Evolutionary conservation across 2,797 vertebrate species (phyloP).

Genomic region (Pangasius djambal): DNA sequence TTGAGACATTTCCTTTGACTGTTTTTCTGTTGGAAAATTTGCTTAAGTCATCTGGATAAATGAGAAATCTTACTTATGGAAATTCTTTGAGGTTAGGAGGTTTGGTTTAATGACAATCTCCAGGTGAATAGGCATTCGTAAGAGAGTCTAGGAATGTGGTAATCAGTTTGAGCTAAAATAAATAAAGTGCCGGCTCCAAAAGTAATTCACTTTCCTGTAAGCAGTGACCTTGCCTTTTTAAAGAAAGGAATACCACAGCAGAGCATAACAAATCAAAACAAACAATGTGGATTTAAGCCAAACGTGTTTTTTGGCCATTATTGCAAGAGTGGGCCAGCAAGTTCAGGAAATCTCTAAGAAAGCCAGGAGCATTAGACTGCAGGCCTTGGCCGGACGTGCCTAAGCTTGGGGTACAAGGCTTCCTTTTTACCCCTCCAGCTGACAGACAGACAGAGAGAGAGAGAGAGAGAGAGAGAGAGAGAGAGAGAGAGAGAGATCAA

Average conservation of each 20-base stretch:
- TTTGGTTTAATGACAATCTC: slow-evolving; percentile 34
- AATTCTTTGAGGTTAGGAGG: slow-evolving; percentile 27
- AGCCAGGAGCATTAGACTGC: slow-evolving; percentile 55
- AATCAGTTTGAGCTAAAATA: slow-evolving; percentile 43
- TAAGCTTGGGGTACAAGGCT: slow-evolving; percentile 54
- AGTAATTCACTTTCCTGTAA: slow-evolving; percentile 37
- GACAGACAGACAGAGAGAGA: slow-evolving; percentile 10
- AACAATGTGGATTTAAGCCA: slow-evolving; percentile 51
- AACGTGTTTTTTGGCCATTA: slow-evolving; percentile 38
- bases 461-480: slow-evolving; percentile 20
- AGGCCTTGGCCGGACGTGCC: slow-evolving; percentile 54
- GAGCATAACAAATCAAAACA: slow-evolving; percentile 46
- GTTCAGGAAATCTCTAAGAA: slow-evolving; percentile 60
- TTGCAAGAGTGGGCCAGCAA: slow-evolving; percentile 47
- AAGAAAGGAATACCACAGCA: slow-evolving; percentile 36
- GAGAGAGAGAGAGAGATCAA: neutral
- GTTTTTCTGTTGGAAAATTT: neutral
- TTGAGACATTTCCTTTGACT: neutral
- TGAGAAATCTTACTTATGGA: slow-evolving; percentile 13
- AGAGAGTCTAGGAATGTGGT: slow-evolving; percentile 22
- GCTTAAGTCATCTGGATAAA: neutral
- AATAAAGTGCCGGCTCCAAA: slow-evolving; percentile 33
- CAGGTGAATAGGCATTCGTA: slow-evolving; percentile 14
- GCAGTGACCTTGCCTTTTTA: slow-evolving; percentile 39
- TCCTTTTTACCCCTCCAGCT: slow-evolving; percentile 28